These are phyloP conservation scores for Sebastes melanostomus DNA, from an alignment of 2,797 vertebrate species.

Conservation along the genomic window DNA sequence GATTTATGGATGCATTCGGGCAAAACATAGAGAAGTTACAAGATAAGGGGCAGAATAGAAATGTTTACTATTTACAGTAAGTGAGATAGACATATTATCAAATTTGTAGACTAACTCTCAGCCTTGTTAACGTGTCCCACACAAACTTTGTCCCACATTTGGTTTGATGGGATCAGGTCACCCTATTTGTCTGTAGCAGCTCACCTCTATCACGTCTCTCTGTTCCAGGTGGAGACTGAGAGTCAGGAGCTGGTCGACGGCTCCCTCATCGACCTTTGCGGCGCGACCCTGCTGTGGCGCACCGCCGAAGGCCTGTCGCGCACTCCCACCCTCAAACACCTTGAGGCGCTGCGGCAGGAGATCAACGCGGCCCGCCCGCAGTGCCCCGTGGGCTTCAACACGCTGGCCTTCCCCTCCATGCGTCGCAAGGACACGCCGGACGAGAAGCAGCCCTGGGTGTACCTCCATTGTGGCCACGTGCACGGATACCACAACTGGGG, in stretches of 20 bases:
- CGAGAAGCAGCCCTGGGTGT: constrained; percentile 98
- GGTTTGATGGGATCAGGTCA: fast-evolving
- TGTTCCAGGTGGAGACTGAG: constrained; percentile 90
- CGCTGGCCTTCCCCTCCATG: constrained; percentile 98
- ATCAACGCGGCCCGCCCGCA: constrained; percentile 96
- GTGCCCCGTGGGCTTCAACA: constrained; percentile 98
- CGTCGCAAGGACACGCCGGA: constrained; percentile 96
- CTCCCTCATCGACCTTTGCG: constrained; percentile 95
- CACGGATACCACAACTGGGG: constrained; percentile 98
- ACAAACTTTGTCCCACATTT: too few relatives aligned
- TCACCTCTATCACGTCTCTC: neutral
- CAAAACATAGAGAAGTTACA: fast-evolving
- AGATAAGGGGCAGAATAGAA: too few relatives aligned
- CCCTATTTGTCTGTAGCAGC: neutral
- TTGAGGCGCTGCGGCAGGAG: constrained; percentile 97
- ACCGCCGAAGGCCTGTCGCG: constrained; percentile 94
- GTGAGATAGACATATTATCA: fast-evolving
- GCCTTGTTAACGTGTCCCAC: too few relatives aligned
- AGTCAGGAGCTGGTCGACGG: constrained; percentile 95
- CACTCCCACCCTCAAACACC: constrained; percentile 95
- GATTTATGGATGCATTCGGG: fast-evolving
- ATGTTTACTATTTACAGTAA: too few relatives aligned
- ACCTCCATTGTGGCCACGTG: constrained; percentile 95
- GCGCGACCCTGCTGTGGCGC: constrained; percentile 96
- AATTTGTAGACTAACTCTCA: fast-evolving